Base-by-base conservation (phyloP, 2,888 invertebrate genomes). In the Sphinx pinastri region DNA sequence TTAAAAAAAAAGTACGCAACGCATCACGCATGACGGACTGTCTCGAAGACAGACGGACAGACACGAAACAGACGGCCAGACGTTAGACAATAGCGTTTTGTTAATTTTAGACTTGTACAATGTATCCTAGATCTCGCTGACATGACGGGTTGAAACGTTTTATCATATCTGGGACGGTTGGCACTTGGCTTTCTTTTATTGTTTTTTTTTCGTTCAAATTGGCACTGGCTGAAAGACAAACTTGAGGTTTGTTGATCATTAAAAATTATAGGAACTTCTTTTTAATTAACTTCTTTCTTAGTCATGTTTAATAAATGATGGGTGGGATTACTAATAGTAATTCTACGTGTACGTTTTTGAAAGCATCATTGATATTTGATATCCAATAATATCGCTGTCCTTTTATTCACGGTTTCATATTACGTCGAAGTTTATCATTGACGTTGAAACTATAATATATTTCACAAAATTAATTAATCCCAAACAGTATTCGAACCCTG, bases 51-150 rank as follows among this genome's bases (percentile, higher is more conserved):
- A 19, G 60, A 63, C 16, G 47, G 60, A 63, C 47, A 47, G 63
- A 63, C 49, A 49, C 49, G 19, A 63, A 63, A 63, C 63, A 49
- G 63, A 49, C 49, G 49, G 13, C 19, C 63, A 19, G 63, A 49
- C 63, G 63, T 63, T 16, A 63, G 63, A 63, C 63, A 63, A 63
- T 63, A 7, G 63, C 19, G 49, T 63, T 49, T 63, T 19, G 63
- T 63, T 63, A 63, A 63, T 63, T 63, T 63, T 63, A 63, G 63
- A 49, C 47, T 63, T 47, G 49, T 63, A 63, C 63, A 16, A 47
- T 63, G 63, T 49, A 63, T 63, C 63, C 63, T 63, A 63, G 19
- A 19, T 63, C 45, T 16, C 19, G 2, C 19, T 63, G 63, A 63
- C 49, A 13, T 63, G 63, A 63, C 49, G 19, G 63, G 19, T 49